These are phyloP conservation scores for Vanacampus margaritifer DNA, from an alignment of 2,113 vertebrate species.

Conservation along the genomic window DNA sequence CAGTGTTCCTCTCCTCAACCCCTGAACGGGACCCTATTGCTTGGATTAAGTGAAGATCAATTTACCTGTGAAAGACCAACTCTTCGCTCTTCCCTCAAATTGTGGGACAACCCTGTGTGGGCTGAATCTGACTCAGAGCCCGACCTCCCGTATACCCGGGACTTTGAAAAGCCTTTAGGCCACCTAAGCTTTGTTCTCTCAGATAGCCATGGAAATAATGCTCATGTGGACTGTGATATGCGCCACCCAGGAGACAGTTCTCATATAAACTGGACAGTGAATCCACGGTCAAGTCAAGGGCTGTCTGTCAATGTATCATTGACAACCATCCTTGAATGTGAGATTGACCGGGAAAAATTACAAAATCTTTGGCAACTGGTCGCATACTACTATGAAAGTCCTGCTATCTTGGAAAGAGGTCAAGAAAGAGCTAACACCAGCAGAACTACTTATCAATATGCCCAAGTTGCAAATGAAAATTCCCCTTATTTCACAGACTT, in stretches of 20 bases:
- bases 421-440: constrained; percentile 60
- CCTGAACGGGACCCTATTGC: constrained; percentile 64
- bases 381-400: constrained; percentile 77
- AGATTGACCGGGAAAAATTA: constrained; percentile 73
- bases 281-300: constrained; percentile 41
- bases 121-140: constrained; percentile 68
- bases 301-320: constrained; percentile 70
- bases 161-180: constrained; percentile 72
- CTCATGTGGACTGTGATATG: constrained; percentile 74
- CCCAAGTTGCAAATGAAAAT: constrained; percentile 67
- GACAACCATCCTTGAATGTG: constrained; percentile 67
- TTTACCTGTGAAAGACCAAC: constrained; percentile 67
- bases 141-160: constrained; percentile 67
- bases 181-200: constrained; percentile 68
- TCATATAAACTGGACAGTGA: constrained; percentile 59
- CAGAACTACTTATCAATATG: constrained; percentile 67
- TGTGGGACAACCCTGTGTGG: constrained; percentile 59
- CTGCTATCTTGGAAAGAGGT: constrained; percentile 73
- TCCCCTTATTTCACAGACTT: constrained; percentile 78
- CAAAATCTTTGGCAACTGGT: constrained; percentile 78
- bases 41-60: constrained; percentile 51
- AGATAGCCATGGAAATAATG: constrained; percentile 74
- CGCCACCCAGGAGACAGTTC: constrained; percentile 60
- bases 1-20: constrained; percentile 66
- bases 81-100: constrained; percentile 69